These are phyloP conservation scores for Tachystola acroxantha DNA, from an alignment of 2,888 invertebrate species.

Conservation along the genomic window DNA sequence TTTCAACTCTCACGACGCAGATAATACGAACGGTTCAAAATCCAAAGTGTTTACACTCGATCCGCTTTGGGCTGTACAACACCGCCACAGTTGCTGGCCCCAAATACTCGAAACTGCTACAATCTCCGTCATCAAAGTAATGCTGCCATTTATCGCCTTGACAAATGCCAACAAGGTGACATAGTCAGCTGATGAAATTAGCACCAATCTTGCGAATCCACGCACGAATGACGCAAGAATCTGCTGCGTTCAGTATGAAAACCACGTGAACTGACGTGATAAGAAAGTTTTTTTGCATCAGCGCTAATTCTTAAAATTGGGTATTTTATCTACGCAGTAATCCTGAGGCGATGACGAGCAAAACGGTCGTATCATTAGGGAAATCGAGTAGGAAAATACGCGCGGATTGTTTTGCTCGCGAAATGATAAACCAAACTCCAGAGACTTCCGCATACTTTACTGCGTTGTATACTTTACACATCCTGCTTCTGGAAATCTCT, in stretches of 20 bases:
- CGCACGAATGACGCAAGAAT: constrained; percentile 27
- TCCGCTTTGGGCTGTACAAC: too few relatives aligned
- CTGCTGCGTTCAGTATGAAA: too few relatives aligned
- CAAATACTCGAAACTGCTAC: too few relatives aligned
- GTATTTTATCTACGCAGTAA: constrained; percentile 2
- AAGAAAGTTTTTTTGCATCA: constrained; percentile 3
- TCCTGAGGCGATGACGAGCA: constrained; percentile 2
- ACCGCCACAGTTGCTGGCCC: too few relatives aligned
- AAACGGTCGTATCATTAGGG: constrained; percentile 5
- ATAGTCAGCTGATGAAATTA: constrained; percentile 44
- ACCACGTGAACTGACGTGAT: constrained; percentile 1
- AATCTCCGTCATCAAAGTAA: neutral
- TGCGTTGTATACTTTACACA: constrained; percentile 31
- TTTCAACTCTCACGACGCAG: too few relatives aligned
- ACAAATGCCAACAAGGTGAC: constrained; percentile 30
- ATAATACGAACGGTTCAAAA: too few relatives aligned
- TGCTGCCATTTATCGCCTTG: neutral
- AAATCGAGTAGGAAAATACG: constrained; percentile 29
- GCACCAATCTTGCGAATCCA: constrained; percentile 39
- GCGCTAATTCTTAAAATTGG: neutral
- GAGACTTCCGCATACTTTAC: constrained; percentile 31
- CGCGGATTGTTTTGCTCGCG: constrained; percentile 32
- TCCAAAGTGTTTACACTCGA: too few relatives aligned
- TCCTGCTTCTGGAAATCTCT: constrained; percentile 47
- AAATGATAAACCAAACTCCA: constrained; percentile 20